Base-by-base conservation (phyloP, 2,888 invertebrate species). In the Glyphotaelius pellucidus region DNA sequence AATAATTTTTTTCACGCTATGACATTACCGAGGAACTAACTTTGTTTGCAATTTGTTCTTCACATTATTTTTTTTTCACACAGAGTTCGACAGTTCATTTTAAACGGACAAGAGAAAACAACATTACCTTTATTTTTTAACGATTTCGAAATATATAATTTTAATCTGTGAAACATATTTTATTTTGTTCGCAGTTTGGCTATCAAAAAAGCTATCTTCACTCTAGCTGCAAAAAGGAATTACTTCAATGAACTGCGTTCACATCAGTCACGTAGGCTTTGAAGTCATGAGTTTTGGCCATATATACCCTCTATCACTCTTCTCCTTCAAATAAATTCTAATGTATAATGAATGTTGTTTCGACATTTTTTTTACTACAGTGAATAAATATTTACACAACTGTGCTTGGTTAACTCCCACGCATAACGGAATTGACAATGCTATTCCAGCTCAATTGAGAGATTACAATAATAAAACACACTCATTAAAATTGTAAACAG, bases 401-500 rank as follows among this genome's bases (percentile, higher is more conserved):
- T 67, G 19, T 67, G 1, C 19, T 15, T 67, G 52, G 7, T 67
- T 19, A 67, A 67, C 67, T 67, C 25, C 25, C n/a, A 67, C 67
- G 67, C 25, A 86, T 38, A 86, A 86, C 30, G 42, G 30, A 42
- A 86, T 32, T 42, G 85, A 35, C 47, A 3, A 35, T n/a, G 35
- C 30, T 86, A 4, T 42, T 42, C 12, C 47, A 42, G 25, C 30
- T 30, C 11, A 86, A 86, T 86, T 86, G 86, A 47, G 86, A 86
- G 86, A 86, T 86, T n/a, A 86, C 86, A 86, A 86, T 86, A 67
- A 67, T 67, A 86, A 42, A 86, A 86, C 47, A 86, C 38, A 86
- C 15, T 86, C 86, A 86, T 86, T 86, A 86, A 86, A 86, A 47
- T 38, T 86, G 86, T 86, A 86, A 86, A 86, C 86, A 86, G 86